These are phyloP conservation scores for Chaetops frenatus DNA, from an alignment of 2,113 vertebrate genomes.

Conservation along the genomic window DNA sequence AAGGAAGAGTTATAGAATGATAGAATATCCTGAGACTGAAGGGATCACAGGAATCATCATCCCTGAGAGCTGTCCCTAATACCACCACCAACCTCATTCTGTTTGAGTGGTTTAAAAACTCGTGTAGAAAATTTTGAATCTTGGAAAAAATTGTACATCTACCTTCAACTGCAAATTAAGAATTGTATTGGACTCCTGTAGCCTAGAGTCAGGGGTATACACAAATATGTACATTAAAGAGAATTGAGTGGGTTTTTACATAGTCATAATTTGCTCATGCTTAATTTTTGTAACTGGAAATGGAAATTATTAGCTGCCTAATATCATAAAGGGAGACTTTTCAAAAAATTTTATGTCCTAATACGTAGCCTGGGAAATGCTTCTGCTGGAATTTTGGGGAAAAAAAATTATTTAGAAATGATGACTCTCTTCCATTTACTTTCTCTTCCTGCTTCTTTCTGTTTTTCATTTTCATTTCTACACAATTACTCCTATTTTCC, in stretches of 20 bases:
- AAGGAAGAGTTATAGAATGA: not conserved
- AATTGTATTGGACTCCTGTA: not conserved
- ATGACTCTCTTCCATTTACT: not conserved
- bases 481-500: not conserved
- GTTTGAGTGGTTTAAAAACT: not conserved
- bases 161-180: not conserved
- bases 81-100: not conserved
- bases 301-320: not conserved
- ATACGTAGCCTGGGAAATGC: not conserved
- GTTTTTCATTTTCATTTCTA: not conserved
- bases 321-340: not conserved
- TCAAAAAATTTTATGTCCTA: not conserved
- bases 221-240: not conserved
- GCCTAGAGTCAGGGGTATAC: not conserved
- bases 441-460: not conserved
- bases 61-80: not conserved
- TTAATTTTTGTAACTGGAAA: not conserved
- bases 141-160: not conserved
- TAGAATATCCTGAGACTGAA: not conserved
- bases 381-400: not conserved
- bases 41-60: not conserved
- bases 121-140: not conserved
- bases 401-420: rapidly evolving
- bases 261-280: not conserved
- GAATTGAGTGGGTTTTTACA: not conserved